Conservation (phyloP, 2,797 vertebrate genomes). For the Rhynchonycteris naso region DNA sequence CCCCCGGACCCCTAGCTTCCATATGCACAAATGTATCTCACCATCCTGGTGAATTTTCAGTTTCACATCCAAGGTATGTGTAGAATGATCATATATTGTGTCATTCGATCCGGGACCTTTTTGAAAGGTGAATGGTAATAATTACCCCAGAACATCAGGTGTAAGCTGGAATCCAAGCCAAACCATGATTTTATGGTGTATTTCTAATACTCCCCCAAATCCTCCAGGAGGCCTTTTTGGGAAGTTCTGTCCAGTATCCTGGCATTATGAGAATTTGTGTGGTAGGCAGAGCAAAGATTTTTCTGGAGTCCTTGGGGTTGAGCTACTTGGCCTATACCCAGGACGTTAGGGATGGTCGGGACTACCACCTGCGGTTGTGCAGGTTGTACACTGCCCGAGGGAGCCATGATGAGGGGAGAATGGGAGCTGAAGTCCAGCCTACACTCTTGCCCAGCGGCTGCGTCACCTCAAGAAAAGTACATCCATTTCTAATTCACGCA, state of each 20-base stretch:
- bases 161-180: neutral
- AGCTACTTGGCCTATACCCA: neutral
- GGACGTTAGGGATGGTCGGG: neutral
- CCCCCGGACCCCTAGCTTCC: neutral
- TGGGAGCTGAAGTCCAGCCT: neutral
- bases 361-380: neutral
- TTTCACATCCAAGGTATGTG: neutral
- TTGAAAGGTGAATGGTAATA: neutral
- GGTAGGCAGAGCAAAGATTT: neutral
- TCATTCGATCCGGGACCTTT: neutral
- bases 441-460: neutral
- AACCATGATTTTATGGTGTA: neutral
- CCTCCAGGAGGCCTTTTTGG: neutral
- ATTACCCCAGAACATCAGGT: neutral
- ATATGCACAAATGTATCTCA: neutral
- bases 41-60: neutral
- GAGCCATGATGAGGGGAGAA: neutral
- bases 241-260: neutral
- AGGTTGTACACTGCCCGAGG: neutral
- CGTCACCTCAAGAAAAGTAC: neutral
- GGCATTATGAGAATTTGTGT: neutral
- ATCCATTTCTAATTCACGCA: slow-evolving; percentile 3
- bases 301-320: neutral
- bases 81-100: neutral
- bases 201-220: neutral